Evolutionary conservation across 35 echinoderm and acorn worm genomes (phyloP), one percentile per base, ranked within the genome.

Genomic region (Lytechinus pictus): DNA sequence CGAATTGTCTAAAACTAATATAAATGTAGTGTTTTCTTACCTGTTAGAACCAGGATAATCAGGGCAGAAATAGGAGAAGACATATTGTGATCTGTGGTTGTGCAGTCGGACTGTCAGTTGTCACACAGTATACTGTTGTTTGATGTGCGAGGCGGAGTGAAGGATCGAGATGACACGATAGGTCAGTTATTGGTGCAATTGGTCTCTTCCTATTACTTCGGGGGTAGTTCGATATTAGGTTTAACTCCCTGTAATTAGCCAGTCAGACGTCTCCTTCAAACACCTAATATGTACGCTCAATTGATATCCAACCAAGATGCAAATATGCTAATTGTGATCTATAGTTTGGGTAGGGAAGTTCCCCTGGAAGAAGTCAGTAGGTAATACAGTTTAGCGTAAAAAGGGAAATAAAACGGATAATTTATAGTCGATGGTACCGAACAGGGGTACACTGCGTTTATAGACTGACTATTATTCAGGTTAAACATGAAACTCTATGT

Each of bases 131-230:
- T 58, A n/a, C 66, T 79, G 66, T 79, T 79, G 66, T 79, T 79
- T 79, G 66, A 79, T 79, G 66, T 24, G 66, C 7, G 66, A 79
- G 66, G 66, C 66, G 66, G 16, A 79, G 66, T 24, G n/a, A 10
- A 12, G 88, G 19, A 19, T 54, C 88, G 16, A 54, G 88, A 90
- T 90, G 88, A 29, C 88, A 90, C 88, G 88, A 54, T 44, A 90
- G 88, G 88, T 90, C 88, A 90, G 28, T 90, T 90, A 90, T 90
- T 90, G 28, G 29, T 52, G 88, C 88, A 90, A 90, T 90, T 90
- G 88, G 88, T 14, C 88, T 90, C 88, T 90, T 90, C 88, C 88
- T 12, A 90, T 90, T 14, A 90, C 29, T 90, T 90, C 13, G 88
- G 28, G 33, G 28, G 88, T 54, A 90, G 88, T 90, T 44, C 88